These are phyloP conservation scores for Morpho helenor DNA, from an alignment of 2,888 invertebrate species.

Conservation along the genomic window DNA sequence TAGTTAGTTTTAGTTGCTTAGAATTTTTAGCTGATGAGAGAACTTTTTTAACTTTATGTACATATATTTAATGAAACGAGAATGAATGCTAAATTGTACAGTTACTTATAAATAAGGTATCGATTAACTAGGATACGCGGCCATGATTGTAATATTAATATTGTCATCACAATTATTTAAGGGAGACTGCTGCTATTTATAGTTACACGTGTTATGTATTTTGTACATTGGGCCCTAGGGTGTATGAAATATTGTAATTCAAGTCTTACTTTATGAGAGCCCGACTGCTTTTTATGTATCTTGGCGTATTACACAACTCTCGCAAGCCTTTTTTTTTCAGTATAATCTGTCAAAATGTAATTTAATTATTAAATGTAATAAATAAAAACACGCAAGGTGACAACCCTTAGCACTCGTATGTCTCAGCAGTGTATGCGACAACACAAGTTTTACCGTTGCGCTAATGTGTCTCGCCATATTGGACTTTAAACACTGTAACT, in stretches of 20 bases:
- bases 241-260: not conserved
- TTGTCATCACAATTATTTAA: constrained; percentile 60
- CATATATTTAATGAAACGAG: constrained; percentile 59
- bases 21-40: constrained; percentile 32
- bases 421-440: too few species aligned
- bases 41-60: constrained; percentile 49
- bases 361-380: too few species aligned
- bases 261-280: too few species aligned
- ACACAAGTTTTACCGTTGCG: too few species aligned
- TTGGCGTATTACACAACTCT: too few species aligned
- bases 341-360: too few species aligned
- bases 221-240: constrained; percentile 25
- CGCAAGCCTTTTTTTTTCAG: too few species aligned
- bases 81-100: constrained; percentile 63
- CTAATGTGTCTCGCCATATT: too few species aligned
- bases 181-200: constrained; percentile 54
- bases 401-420: too few species aligned
- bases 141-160: constrained; percentile 56
- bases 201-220: constrained; percentile 40
- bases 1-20: constrained; percentile 25
- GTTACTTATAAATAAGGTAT: constrained; percentile 55
- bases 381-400: too few species aligned
- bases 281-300: too few species aligned
- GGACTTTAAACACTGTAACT: too few species aligned
- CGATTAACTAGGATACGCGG: constrained; percentile 54